Conservation (phyloP, 1,140 invertebrate species). For the Drosophila bipectinata region DNA sequence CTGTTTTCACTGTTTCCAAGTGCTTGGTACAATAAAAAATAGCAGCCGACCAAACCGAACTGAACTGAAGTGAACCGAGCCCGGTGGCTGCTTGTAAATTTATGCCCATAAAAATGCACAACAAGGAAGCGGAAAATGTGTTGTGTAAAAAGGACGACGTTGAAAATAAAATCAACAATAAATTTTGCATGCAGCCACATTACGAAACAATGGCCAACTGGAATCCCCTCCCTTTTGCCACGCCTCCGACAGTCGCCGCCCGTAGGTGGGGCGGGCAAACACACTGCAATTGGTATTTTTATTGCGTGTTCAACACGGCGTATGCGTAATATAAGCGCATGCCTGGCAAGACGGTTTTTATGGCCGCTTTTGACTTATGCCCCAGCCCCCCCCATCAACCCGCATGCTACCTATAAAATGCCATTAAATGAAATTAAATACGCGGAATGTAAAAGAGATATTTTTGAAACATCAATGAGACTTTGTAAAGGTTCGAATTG, state of each 20-base stretch:
- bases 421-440: constrained; percentile 78
- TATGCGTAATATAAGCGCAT: constrained; percentile 71
- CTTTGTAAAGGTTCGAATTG: constrained; percentile 49
- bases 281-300: constrained; percentile 77
- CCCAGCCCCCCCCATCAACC: not conserved
- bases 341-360: constrained; percentile 58
- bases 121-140: constrained; percentile 75
- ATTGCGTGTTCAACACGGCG: constrained; percentile 80
- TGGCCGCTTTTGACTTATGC: constrained; percentile 74
- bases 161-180: constrained; percentile 81
- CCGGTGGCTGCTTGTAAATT: constrained; percentile 73
- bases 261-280: constrained; percentile 15
- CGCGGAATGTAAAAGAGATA: constrained; percentile 69
- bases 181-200: constrained; percentile 78
- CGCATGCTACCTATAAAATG: constrained; percentile 52
- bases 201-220: constrained; percentile 72
- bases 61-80: constrained; percentile 4
- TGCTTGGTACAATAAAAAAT: not conserved
- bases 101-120: constrained; percentile 80
- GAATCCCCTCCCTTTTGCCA: not conserved
- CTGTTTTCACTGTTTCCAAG: constrained; percentile 12
- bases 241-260: not conserved
- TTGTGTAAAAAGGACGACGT: constrained; percentile 76
- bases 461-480: constrained; percentile 20
- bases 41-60: not conserved